These are phyloP conservation scores for Cheiracanthium punctorium DNA, from an alignment of 2,888 invertebrate genomes.

Conservation along the genomic window DNA sequence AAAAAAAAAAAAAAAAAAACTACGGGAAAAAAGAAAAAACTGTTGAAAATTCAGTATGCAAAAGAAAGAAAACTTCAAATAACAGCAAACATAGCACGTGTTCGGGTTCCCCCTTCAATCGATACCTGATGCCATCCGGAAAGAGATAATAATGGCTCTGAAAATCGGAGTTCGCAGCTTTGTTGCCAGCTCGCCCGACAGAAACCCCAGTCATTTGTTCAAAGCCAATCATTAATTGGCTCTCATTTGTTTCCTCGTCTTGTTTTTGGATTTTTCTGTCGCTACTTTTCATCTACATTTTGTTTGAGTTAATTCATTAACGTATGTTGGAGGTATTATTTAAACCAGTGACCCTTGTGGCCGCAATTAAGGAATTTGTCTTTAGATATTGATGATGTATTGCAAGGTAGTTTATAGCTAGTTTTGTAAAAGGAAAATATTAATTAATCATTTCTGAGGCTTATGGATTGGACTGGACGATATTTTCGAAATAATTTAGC, in stretches of 20 bases:
- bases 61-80: constrained; percentile 18
- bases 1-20: background rate
- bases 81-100: constrained; percentile 25
- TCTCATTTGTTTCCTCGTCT: constrained; percentile 63
- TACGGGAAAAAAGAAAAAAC: background rate
- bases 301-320: constrained; percentile 56
- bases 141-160: constrained; percentile 64
- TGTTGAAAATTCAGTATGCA: constrained; percentile 6
- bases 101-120: constrained; percentile 46
- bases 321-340: constrained; percentile 30
- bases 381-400: background rate
- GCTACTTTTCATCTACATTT: constrained; percentile 45
- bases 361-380: background rate
- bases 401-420: too few species aligned
- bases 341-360: background rate
- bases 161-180: constrained; percentile 67
- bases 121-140: constrained; percentile 58
- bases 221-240: constrained; percentile 69
- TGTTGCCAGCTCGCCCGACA: constrained; percentile 56
- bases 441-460: too few species aligned
- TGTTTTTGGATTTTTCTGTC: constrained; percentile 41
- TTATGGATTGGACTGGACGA: too few species aligned
- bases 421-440: too few species aligned
- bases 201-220: constrained; percentile 62
- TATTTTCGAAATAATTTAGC: too few species aligned